A percentile compares a stretch with the other conserved stretches of the same genome.
phyloP scores from a whole-genome alignment of 1,140 invertebrate species.

The Lasaia peninsularis region DNA sequence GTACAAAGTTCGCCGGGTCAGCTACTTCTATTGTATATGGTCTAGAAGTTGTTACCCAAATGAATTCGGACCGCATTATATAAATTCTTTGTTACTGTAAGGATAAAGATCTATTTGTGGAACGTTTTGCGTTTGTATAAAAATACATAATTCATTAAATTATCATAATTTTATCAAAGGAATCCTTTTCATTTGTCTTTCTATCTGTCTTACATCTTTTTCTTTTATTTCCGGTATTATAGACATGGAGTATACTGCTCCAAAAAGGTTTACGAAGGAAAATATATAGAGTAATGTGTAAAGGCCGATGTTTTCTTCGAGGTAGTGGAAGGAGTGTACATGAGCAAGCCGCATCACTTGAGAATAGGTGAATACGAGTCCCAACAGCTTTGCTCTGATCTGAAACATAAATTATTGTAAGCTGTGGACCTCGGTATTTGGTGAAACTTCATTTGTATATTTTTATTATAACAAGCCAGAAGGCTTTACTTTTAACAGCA shows the following conservation, averaged over 20 bases:
- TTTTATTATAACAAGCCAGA: too few relatives aligned
- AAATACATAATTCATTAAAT: not conserved
- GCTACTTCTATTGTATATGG: too few relatives aligned
- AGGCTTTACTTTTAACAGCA: too few relatives aligned
- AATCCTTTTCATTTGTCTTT: conserved; percentile 50
- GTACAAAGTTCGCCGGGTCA: too few relatives aligned
- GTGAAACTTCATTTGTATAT: not conserved
- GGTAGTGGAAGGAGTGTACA: conserved; percentile 43
- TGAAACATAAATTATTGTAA: conserved; percentile 31
- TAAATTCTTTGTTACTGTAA: too few relatives aligned
- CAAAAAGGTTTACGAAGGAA: conserved; percentile 48
- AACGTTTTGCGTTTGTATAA: not conserved
- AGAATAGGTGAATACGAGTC: conserved; percentile 39
- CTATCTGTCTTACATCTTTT: conserved; percentile 48
- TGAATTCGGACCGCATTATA: too few relatives aligned
- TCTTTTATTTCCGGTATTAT: conserved; percentile 44
- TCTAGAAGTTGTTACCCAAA: too few relatives aligned
- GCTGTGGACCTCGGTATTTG: too few relatives aligned
- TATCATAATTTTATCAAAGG: conserved; percentile 41
- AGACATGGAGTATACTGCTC: conserved; percentile 46
- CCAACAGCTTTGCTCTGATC: conserved; percentile 44
- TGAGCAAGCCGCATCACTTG: conserved; percentile 48
- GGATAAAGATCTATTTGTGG: not conserved
- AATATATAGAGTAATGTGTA: conserved; percentile 56
- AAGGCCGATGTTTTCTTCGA: conserved; percentile 51